Evolutionary conservation across 2,797 vertebrate species (phyloP).

Genomic region (Oreonectes daqikongensis): DNA sequence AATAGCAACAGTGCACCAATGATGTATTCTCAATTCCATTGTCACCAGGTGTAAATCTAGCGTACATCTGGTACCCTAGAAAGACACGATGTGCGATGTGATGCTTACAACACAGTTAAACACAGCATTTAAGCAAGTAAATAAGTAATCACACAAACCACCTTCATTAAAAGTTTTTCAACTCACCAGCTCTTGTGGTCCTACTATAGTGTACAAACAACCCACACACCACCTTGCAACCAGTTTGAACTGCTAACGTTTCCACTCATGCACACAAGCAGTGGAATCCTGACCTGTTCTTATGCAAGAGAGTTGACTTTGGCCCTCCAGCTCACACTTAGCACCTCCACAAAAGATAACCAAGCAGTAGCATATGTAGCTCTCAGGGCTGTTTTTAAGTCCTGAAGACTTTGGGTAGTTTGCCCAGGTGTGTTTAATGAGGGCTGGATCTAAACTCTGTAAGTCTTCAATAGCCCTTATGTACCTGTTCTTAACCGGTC

Average conservation of each 20-base stretch:
- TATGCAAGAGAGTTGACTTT: slow-evolving; percentile 47
- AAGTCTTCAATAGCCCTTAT: too few relatives aligned
- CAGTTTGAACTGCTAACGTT: neutral
- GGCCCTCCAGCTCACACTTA: slow-evolving; percentile 44
- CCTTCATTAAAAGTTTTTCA: neutral
- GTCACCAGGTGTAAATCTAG: slow-evolving; percentile 71
- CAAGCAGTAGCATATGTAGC: neutral
- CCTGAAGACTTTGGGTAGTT: neutral
- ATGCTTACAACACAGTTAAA: slow-evolving; percentile 13
- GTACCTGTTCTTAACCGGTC: slow-evolving; percentile 57
- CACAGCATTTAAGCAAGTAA: neutral
- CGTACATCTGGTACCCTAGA: too few relatives aligned
- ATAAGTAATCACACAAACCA: neutral
- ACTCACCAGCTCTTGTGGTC: neutral
- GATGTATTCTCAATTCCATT: slow-evolving; percentile 73
- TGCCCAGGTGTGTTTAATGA: neutral
- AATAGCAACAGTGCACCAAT: slow-evolving; percentile 69
- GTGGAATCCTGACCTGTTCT: slow-evolving; percentile 23
- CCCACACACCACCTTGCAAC: neutral
- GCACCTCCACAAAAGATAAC: slow-evolving; percentile 44
- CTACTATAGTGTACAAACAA: neutral
- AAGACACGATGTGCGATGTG: too few relatives aligned
- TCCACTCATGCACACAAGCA: neutral
- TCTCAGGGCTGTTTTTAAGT: neutral
- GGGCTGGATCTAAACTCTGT: neutral